Base-by-base conservation (phyloP, 2,888 invertebrate species). In the Cheilosia grossa region DNA sequence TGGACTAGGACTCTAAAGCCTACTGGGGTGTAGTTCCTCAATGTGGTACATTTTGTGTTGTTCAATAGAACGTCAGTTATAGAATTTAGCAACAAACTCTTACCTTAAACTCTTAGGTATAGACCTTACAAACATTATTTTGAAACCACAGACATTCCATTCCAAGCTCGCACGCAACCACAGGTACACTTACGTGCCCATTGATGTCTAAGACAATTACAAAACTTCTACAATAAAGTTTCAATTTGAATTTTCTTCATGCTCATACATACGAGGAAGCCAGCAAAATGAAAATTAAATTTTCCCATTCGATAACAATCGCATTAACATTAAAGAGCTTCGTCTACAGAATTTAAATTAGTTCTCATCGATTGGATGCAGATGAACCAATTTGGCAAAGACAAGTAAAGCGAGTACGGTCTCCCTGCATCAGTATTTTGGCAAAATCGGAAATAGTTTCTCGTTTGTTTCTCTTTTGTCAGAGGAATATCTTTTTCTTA, bases 331-430 rank as follows among this genome's bases (percentile, higher is more conserved):
- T 58, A 59, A 67, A 53, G 42, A 10, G 7, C 17, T 42, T 44
- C 58, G 67, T 67, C 66, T 42, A 44, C 42, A 59, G 74, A 64
- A 66, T 74, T 74, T 74, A 27, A 74, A 74, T 66, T 66, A 58
- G 74, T 74, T 64, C 56, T 53, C 42, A 67, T 51, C 75, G 56
- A 64, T 37, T 56, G 66, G 19, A 75, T 67, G 75, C 75, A 75
- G 58, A 75, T 75, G 67, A 75, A 75, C 59, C 67, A 66, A 75
- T 75, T 75, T 58, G 66, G 58, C 66, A 66, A 53, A 66, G 40
- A 40, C 21, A 27, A 24, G 21, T 19, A 33, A 47, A 30, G 73
- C 49, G 4, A 27, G 30, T 30, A 30, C 2, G 9, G 30, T 5
- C 42, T 49, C 4, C 3, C 49, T 19, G 19, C 49, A 9, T 9